Conservation (phyloP, 2,888 invertebrate genomes). For the Dermolepida albohirtum region DNA sequence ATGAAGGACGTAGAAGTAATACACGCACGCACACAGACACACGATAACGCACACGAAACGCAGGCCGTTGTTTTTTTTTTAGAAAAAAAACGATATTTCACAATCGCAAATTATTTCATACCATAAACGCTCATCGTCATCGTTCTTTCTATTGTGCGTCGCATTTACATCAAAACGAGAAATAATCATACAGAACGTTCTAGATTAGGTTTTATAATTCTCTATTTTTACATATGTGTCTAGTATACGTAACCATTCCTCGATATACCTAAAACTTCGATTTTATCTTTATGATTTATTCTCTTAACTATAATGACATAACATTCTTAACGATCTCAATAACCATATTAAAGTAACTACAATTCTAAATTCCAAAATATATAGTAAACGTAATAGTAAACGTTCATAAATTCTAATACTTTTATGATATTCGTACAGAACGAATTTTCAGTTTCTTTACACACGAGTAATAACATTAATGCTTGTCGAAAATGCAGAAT, state of each 20-base stretch:
- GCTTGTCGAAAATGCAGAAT: too few relatives aligned
- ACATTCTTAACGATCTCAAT: background rate
- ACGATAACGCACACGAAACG: background rate
- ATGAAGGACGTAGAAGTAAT: background rate
- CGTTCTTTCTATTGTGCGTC: background rate
- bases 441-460: too few relatives aligned
- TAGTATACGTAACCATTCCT: background rate
- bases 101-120: slow-evolving; percentile 9
- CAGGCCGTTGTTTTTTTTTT: background rate
- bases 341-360: too few relatives aligned
- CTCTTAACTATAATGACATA: slow-evolving; percentile 14
- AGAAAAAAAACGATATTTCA: slow-evolving; percentile 7
- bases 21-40: background rate
- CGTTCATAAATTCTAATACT: too few relatives aligned
- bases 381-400: too few relatives aligned
- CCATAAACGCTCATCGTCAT: slow-evolving; percentile 6
- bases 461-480: too few relatives aligned
- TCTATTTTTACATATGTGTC: background rate
- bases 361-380: too few relatives aligned
- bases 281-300: slow-evolving; percentile 22
- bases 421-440: too few relatives aligned
- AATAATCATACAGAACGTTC: background rate
- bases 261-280: background rate
- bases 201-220: background rate
- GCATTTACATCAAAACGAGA: too few relatives aligned